Percentiles rank a stretch among this genome's conserved stretches.
Evolutionary conservation across 2,797 vertebrate genomes (phyloP).

Genomic region (Acanthurus leucopareius): DNA sequence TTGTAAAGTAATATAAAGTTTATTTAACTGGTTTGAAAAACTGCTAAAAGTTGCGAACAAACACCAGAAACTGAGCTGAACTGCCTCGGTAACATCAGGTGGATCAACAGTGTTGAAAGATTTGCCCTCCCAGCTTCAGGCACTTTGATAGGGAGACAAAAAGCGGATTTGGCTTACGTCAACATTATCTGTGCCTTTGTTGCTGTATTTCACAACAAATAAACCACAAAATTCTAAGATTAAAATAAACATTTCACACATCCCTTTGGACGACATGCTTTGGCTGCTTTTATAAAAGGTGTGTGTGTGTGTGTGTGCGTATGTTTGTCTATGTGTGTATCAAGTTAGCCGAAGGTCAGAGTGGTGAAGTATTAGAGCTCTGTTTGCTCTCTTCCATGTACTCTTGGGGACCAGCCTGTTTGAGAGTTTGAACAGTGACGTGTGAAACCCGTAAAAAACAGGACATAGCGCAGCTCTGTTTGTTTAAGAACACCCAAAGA

Average conservation of each 20-base stretch:
- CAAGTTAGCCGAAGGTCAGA: constrained; percentile 80
- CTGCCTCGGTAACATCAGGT: not conserved
- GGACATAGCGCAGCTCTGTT: constrained; percentile 79
- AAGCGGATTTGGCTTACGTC: not conserved
- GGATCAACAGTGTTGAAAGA: not conserved
- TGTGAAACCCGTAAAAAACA: constrained; percentile 84
- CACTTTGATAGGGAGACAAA: constrained; percentile 2
- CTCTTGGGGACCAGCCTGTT: constrained; percentile 74
- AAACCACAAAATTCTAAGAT: constrained; percentile 16
- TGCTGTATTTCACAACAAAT: not conserved
- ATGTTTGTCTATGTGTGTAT: constrained; percentile 63
- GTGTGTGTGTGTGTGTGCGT: constrained; percentile 27
- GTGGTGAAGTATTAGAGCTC: constrained; percentile 74
- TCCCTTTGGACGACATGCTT: constrained; percentile 23
- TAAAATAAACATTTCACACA: constrained; percentile 35
- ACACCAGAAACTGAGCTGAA: constrained; percentile 3
- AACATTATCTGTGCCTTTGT: not conserved
- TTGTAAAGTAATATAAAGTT: constrained; percentile 12
- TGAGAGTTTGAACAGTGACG: constrained; percentile 85
- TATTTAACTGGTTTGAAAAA: not conserved
- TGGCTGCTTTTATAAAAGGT: constrained; percentile 30
- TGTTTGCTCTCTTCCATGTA: constrained; percentile 78
- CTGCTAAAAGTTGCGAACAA: not conserved
- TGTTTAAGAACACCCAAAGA: constrained; percentile 80
- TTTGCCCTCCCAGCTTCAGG: not conserved